Base-by-base conservation (phyloP, 2,797 vertebrate species). In the Bucorvus abyssinicus region DNA sequence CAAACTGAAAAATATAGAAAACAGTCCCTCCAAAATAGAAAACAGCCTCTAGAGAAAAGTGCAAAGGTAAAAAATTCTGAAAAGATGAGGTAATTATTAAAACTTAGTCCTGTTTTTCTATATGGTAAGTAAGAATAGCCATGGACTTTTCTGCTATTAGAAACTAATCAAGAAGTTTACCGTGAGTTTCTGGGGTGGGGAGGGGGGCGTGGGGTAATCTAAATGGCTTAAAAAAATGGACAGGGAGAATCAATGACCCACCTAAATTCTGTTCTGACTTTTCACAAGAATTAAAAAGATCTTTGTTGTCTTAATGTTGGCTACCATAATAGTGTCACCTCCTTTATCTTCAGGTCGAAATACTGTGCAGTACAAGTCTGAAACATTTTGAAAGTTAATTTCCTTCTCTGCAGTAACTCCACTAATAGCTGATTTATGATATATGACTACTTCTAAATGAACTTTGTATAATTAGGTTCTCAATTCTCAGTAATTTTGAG, bases 391-490 rank as follows among this genome's bases (percentile, higher is more conserved):
- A 17, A 84, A 90, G 78, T 94, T 86, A 94, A 94, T 96, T 94
- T 95, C 8, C 30, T 95, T 95, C 74, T 78, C 77, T 91, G 68
- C 65, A 77, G 55, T 88, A 93, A 78, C 77, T 94, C 57, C 45
- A 79, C 40, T 91, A 91, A 59, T 90, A 90, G 63, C 63, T 79
- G 85, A 94, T 97, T 96, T 97, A 96, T 93, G 89, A 84, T 88
- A 94, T 91, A 40, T 94, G 83, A 94, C 85, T 91, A 90, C 59
- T 90, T 94, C 79, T 94, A 94, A 93, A 96, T 9, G 59, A 96
- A 94, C 93, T 93, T 96, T 82, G 14, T 94, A 84, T 96, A 95
- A 96, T 95, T 95, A 90, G 50, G 59, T 90, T 97, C 94, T 96
- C 94, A 94, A 82, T 97, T 95, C 77, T 95, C 59, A 89, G 76